A percentile compares a stretch with the other conserved stretches of the same genome.
Evolutionary conservation across 2,113 vertebrate species (phyloP).

Genomic region (Lampris incognitus): DNA sequence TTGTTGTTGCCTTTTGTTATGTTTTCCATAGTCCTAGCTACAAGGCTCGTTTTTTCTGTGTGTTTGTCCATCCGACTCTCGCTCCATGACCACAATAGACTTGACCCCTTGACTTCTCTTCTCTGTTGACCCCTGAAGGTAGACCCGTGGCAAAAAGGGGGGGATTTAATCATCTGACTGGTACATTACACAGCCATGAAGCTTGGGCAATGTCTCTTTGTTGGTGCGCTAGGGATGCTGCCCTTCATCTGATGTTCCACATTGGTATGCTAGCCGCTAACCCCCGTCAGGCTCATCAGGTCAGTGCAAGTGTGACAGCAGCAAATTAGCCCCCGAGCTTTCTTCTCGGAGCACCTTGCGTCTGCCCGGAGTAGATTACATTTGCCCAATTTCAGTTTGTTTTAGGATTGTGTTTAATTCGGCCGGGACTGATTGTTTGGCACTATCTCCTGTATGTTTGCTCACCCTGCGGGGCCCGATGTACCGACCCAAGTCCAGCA

Average conservation of each 20-base stretch:
- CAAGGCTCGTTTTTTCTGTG: background rate
- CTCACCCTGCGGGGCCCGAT: slow-evolving; percentile 10
- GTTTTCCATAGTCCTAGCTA: background rate
- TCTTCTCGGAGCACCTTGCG: slow-evolving; percentile 12
- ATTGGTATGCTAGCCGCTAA: slow-evolving; percentile 17
- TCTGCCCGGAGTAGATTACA: slow-evolving; percentile 27
- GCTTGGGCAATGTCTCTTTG: background rate
- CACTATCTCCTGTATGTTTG: slow-evolving; percentile 9
- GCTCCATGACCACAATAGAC: background rate
- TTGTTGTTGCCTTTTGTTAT: background rate
- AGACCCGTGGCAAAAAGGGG: background rate
- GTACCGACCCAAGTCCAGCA: slow-evolving; percentile 33
- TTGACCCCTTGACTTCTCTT: slow-evolving; percentile 1
- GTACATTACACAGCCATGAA: background rate
- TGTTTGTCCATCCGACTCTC: background rate
- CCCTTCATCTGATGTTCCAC: slow-evolving; percentile 23
- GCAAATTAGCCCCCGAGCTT: slow-evolving; percentile 25
- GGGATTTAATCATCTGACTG: slow-evolving; percentile 1
- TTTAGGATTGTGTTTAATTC: slow-evolving; percentile 28
- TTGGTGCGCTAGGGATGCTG: background rate
- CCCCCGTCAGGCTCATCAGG: slow-evolving; percentile 10
- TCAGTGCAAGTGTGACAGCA: slow-evolving; percentile 38
- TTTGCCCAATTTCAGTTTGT: slow-evolving; percentile 15
- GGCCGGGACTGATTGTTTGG: slow-evolving; percentile 1
- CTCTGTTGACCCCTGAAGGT: background rate